Evolutionary conservation across 1,140 invertebrate genomes (phyloP).

Genomic region (Aphaenogaster rudis): DNA sequence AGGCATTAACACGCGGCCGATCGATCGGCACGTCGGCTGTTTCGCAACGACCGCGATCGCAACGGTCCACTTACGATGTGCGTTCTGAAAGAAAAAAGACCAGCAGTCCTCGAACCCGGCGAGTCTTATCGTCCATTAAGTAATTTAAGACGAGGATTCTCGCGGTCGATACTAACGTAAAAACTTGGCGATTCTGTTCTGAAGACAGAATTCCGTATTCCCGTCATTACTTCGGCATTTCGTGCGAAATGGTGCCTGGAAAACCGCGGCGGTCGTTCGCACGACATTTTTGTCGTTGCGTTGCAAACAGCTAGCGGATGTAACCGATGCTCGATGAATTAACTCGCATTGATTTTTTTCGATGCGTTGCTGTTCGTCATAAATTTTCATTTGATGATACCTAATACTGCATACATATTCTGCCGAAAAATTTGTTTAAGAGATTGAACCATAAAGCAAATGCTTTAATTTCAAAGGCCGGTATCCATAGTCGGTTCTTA

Average conservation of each 20-base stretch:
- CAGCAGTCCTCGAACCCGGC: background rate
- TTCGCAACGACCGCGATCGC: constrained; percentile 49
- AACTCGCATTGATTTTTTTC: background rate
- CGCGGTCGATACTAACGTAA: constrained; percentile 25
- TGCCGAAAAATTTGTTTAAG: background rate
- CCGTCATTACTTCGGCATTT: constrained; percentile 12
- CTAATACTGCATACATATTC: background rate
- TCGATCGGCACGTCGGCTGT: background rate
- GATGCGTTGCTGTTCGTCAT: background rate
- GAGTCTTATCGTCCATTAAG: constrained; percentile 37
- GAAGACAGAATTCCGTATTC: constrained; percentile 12
- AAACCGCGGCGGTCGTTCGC: constrained; percentile 5
- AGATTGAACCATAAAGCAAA: background rate
- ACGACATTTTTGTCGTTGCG: background rate
- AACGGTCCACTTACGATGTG: constrained; percentile 65
- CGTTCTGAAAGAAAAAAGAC: constrained; percentile 19
- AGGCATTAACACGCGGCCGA: constrained; percentile 33
- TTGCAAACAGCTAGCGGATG: constrained; percentile 3
- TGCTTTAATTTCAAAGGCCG: background rate
- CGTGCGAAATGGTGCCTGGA: background rate
- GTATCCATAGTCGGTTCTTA: too few species aligned
- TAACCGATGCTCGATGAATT: background rate
- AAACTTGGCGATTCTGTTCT: constrained; percentile 25
- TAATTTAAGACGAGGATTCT: constrained; percentile 57
- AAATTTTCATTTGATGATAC: background rate